Base-by-base conservation (phyloP, 2,888 invertebrate genomes). In the Parelbella ahira region DNA sequence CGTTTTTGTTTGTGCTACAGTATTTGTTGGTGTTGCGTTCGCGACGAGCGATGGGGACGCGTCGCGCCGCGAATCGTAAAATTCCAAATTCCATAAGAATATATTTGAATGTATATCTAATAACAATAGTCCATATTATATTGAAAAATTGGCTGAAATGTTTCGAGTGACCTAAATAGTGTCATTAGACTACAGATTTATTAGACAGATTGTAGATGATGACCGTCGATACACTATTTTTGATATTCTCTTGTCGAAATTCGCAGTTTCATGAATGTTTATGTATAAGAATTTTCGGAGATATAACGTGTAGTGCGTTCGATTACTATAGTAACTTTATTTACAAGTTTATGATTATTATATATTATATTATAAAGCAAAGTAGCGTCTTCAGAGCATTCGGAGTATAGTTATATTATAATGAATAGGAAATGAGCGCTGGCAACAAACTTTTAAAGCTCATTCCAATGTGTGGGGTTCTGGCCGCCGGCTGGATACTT, bases 221-320 rank as follows among this genome's bases (percentile, higher is more conserved):
- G 68, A 67, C 74, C 68, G 78, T 80, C 73, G 76, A 78, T 79
- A 77, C 82, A 83, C 86, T 87, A 87, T 87, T 87, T 87, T 87
- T 87, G 87, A 87, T 87, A 87, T 81, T 73, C 81, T 87, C 87
- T 87, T 87, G 83, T 86, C 87, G 87, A 83, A 84, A 87, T 83
- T 84, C 77, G 80, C 80, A 74, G 73, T 76, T 75, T 73, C 73
- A 73, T 67, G 70, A 67, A 72, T 74, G 74, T 76, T 71, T 67
- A 74, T 68, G 57, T 43, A 62, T 63, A 63, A 65, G 58, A 64
- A 71, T 69, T 72, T 70, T 68, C 63, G 65, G 59, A 69, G 57
- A 69, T 67, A 60, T n/a, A 65, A 66, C 64, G 71, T 70, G 73
- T 69, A 66, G 70, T 68, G 71, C 71, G 73, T 74, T 80, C 62